Evolutionary conservation across 2,797 vertebrate genomes (phyloP).

Genomic region (Megalops cyprinoides): DNA sequence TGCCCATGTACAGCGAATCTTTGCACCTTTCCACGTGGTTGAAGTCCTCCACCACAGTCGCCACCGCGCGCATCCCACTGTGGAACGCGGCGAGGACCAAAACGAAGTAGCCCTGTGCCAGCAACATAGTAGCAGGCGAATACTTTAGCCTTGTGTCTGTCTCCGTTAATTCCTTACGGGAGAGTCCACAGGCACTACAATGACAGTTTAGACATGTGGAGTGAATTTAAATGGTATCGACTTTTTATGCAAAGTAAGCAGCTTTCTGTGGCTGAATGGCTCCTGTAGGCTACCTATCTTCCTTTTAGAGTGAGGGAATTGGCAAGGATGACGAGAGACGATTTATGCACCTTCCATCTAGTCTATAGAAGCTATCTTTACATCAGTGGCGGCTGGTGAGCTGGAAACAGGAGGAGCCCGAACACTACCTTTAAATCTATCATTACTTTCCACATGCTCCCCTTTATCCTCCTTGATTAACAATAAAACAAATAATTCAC

Average conservation of each 20-base stretch:
- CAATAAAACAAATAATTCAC: too few species aligned
- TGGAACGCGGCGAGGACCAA: slow-evolving; percentile 26
- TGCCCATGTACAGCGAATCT: slow-evolving; percentile 74
- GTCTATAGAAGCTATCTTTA: too few species aligned
- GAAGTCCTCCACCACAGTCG: slow-evolving; percentile 67
- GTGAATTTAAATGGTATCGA: neutral
- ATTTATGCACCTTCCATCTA: too few species aligned
- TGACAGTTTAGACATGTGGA: neutral
- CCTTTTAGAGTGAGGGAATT: too few species aligned
- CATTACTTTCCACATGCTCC: too few species aligned
- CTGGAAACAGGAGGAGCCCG: too few species aligned
- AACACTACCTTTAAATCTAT: too few species aligned
- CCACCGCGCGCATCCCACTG: slow-evolving; percentile 31
- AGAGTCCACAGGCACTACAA: neutral
- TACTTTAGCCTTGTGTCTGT: neutral
- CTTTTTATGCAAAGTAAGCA: slow-evolving; percentile 4
- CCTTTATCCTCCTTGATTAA: too few species aligned
- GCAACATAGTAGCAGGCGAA: slow-evolving; percentile 23
- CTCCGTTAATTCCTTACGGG: neutral
- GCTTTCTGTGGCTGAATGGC: neutral
- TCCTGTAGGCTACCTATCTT: too few species aligned
- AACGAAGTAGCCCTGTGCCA: slow-evolving; percentile 21
- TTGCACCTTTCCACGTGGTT: slow-evolving; percentile 72
- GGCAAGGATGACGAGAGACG: too few species aligned
- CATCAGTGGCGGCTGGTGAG: too few species aligned